Evolutionary conservation across 2,888 invertebrate species (phyloP).

Genomic region (Eupelmus urozonus): DNA sequence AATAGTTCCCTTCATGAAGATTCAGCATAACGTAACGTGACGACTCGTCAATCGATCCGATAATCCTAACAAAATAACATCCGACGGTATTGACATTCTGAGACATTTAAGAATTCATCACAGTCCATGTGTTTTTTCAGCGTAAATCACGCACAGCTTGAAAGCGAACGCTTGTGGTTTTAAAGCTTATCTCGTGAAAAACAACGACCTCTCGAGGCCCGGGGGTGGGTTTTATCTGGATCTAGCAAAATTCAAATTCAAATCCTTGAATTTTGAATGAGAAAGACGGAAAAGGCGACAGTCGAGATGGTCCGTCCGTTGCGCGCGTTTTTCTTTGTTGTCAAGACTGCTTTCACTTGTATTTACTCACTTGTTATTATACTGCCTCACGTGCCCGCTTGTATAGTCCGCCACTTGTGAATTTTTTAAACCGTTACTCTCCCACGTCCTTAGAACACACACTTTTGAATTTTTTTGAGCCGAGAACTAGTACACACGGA

Average conservation of each 20-base stretch:
- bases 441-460: too few relatives aligned
- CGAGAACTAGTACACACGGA: too few relatives aligned
- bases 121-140: constrained; percentile 1
- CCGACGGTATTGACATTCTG: background rate
- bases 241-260: background rate
- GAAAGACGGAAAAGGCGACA: constrained; percentile 11
- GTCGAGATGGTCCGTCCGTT: constrained; percentile 19
- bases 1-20: too few relatives aligned
- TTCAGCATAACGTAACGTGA: too few relatives aligned
- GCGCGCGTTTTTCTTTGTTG: too few relatives aligned
- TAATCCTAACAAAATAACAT: too few relatives aligned
- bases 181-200: background rate
- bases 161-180: background rate
- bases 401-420: too few relatives aligned
- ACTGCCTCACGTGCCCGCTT: too few relatives aligned
- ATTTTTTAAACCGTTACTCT: too few relatives aligned
- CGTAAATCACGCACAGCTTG: constrained; percentile 14
- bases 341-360: background rate
- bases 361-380: background rate
- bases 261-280: background rate
- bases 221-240: too few relatives aligned
- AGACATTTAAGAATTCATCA: background rate
- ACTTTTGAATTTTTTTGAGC: too few relatives aligned
- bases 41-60: too few relatives aligned
- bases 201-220: background rate